A percentile compares a stretch with the other conserved stretches of the same genome.
phyloP scores from a whole-genome alignment of 2,888 invertebrate genomes.

The Dasysyrphus albostriatus region DNA sequence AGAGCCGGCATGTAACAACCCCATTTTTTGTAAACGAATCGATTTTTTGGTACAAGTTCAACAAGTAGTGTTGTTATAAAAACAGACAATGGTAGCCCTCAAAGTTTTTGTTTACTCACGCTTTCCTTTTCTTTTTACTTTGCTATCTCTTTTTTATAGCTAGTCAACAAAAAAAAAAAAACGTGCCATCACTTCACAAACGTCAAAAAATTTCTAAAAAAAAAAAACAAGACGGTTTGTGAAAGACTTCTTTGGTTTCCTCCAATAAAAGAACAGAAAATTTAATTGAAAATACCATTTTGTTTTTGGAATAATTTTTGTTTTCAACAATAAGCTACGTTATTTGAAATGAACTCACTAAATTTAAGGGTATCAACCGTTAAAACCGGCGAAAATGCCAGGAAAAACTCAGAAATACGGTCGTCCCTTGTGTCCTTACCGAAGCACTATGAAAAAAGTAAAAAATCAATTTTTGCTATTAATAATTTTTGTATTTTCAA shows the following conservation, averaged over 20 bases:
- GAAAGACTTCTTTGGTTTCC: neutral
- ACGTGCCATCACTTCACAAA: conserved; percentile 52
- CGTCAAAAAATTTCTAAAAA: conserved; percentile 14
- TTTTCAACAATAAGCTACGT: neutral
- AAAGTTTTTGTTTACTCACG: conserved; percentile 25
- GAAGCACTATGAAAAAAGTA: conserved; percentile 77
- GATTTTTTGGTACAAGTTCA: too few species aligned
- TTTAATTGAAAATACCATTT: neutral
- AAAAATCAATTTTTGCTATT: conserved; percentile 25
- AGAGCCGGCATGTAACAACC: too few species aligned
- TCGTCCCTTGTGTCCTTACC: conserved; percentile 77
- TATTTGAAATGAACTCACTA: conserved; percentile 78
- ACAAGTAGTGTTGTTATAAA: too few species aligned
- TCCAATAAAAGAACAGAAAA: neutral
- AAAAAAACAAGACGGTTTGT: neutral
- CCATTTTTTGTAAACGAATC: too few species aligned
- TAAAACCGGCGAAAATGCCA: conserved; percentile 78
- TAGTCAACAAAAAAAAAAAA: conserved; percentile 67
- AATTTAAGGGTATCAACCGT: conserved; percentile 79
- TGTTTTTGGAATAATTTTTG: neutral
- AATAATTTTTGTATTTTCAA: neutral
- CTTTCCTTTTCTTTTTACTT: neutral
- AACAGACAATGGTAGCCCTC: conserved; percentile 3
- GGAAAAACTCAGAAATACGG: conserved; percentile 79
- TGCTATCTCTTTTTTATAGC: conserved; percentile 19